Conservation (phyloP, 2,113 vertebrate genomes). For the Vulpes lagopus region DNA sequence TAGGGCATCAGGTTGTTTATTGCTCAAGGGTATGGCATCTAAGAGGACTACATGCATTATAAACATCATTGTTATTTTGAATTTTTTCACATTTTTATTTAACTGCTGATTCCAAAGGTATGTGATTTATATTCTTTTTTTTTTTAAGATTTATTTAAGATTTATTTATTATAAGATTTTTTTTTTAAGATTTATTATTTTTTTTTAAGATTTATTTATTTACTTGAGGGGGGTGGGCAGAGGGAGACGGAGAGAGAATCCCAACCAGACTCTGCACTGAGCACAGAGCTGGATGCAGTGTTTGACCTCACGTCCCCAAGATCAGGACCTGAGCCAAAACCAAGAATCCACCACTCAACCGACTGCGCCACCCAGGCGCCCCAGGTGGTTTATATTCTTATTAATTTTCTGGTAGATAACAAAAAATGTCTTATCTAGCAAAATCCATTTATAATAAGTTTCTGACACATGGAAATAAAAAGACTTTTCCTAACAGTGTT, state of each 20-base stretch:
- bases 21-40: neutral
- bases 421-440: neutral
- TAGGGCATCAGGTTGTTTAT: neutral
- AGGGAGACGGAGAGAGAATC: neutral
- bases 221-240: neutral
- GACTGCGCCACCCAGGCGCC: neutral
- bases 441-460: neutral
- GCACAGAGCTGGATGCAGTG: neutral
- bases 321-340: neutral
- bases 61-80: neutral
- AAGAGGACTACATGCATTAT: neutral
- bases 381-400: neutral
- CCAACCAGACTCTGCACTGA: neutral
- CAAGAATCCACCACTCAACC: neutral
- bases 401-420: neutral
- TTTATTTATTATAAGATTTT: neutral
- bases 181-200: neutral
- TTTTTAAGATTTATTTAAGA: too few relatives aligned
- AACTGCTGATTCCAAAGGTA: neutral
- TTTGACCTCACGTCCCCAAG: neutral
- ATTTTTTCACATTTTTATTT: neutral
- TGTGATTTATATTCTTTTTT: neutral
- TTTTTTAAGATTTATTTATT: neutral
- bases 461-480: neutral
- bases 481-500: neutral